Evolutionary conservation across 2,797 vertebrate species (phyloP).

Genomic region (Denticeps clupeoides): DNA sequence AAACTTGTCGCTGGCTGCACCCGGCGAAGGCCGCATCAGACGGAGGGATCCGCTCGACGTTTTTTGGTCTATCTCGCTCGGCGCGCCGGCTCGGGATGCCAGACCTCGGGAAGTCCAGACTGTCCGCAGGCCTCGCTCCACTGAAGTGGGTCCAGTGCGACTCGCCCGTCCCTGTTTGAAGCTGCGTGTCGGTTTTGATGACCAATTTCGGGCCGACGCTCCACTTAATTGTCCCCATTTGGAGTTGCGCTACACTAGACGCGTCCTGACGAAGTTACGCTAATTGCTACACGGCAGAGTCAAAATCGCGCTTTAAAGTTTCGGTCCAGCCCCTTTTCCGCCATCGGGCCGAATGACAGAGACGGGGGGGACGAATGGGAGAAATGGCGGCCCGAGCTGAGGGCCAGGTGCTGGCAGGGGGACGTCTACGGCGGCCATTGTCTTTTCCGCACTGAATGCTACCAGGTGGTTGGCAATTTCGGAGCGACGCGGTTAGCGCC

Average conservation of each 20-base stretch:
- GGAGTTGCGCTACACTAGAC: too few relatives aligned
- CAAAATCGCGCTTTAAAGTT: too few relatives aligned
- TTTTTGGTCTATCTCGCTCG: conserved; percentile 60
- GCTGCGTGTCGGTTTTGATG: conserved; percentile 1
- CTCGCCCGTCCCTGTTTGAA: not conserved
- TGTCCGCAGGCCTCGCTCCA: conserved; percentile 43
- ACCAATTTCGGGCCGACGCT: conserved; percentile 3
- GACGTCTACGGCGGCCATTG: conserved; percentile 59
- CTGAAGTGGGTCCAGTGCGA: conserved; percentile 1
- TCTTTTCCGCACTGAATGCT: conserved; percentile 62
- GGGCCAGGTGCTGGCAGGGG: conserved; percentile 65
- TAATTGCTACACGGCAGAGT: too few relatives aligned
- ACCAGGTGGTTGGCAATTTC: conserved; percentile 71
- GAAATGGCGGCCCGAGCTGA: too few relatives aligned
- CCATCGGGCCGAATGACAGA: too few relatives aligned
- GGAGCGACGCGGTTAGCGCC: conserved; percentile 59
- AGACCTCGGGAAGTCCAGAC: conserved; percentile 43
- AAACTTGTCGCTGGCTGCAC: conserved; percentile 63
- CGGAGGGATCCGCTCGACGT: conserved; percentile 52
- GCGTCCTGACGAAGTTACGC: too few relatives aligned
- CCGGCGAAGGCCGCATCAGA: conserved; percentile 56
- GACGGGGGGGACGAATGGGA: too few relatives aligned
- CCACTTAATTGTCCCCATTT: conserved; percentile 2
- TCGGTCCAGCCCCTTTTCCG: too few relatives aligned
- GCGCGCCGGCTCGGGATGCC: conserved; percentile 50